Conservation (phyloP, 1,140 invertebrate species). For the Pantala flavescens region DNA sequence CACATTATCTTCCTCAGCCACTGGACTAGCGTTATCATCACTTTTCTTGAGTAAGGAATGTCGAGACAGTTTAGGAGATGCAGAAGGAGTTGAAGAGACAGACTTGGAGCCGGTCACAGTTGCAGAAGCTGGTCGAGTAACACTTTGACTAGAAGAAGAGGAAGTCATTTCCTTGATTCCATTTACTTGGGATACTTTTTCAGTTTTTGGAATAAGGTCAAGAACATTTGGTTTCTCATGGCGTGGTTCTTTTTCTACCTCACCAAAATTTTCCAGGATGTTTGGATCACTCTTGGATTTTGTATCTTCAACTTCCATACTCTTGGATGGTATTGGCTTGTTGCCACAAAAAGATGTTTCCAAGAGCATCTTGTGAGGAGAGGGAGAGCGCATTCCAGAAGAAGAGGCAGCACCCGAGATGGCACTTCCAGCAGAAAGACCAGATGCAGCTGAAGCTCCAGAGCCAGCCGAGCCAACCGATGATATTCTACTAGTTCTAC, state of each 20-base stretch:
- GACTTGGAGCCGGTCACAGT: conserved; percentile 13
- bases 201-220: conserved; percentile 27
- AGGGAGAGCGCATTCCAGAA: conserved; percentile 51
- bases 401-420: not conserved
- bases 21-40: conserved; percentile 32
- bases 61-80: conserved; percentile 35
- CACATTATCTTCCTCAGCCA: conserved; percentile 40
- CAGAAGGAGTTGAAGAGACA: conserved; percentile 29
- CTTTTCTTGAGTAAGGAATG: conserved; percentile 25
- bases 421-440: conserved; percentile 11
- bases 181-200: conserved; percentile 27
- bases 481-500: conserved; percentile 67
- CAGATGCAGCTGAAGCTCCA: conserved; percentile 28
- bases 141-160: not conserved
- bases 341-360: conserved; percentile 83
- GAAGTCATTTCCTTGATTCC: not conserved
- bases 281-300: no score
- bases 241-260: not conserved
- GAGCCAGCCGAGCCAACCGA: conserved; percentile 51
- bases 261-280: no score
- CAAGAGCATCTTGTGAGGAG: conserved; percentile 75
- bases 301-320: conserved; percentile 37
- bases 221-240: not conserved
- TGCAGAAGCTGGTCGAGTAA: not conserved
- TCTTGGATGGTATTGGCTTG: conserved; percentile 43